These are phyloP conservation scores for Vireo altiloquus DNA, from an alignment of 2,113 vertebrate genomes.

Conservation along the genomic window DNA sequence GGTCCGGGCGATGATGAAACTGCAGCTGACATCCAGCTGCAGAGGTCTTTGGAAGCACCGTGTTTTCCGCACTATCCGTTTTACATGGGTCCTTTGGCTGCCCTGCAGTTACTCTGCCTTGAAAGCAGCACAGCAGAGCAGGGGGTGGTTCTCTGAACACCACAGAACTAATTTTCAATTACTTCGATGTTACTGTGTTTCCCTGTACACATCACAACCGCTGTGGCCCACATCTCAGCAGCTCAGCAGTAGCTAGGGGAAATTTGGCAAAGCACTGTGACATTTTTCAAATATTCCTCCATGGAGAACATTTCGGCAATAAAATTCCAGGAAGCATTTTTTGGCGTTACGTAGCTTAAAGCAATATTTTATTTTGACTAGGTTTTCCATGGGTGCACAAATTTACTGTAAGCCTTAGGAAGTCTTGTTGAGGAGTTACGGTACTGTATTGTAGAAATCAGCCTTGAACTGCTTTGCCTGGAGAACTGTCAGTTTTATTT, in stretches of 20 bases:
- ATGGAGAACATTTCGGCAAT: not conserved
- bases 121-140: not conserved
- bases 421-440: not conserved
- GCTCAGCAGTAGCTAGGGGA: not conserved
- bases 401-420: not conserved
- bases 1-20: not conserved
- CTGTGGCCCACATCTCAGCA: not conserved
- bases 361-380: constrained; percentile 8
- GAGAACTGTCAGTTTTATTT: constrained; percentile 14
- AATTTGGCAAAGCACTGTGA: not conserved
- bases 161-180: not conserved
- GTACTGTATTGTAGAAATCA: constrained; percentile 7
- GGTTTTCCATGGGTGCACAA: not conserved
- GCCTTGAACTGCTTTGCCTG: constrained; percentile 14
- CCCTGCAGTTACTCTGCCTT: not conserved
- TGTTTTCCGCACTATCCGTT: not conserved
- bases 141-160: not conserved
- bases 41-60: not conserved
- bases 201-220: too few species aligned
- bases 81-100: not conserved
- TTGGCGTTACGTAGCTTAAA: not conserved
- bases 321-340: not conserved
- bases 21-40: not conserved
- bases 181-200: not conserved
- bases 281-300: not conserved